Evolutionary conservation across 2,113 vertebrate genomes (phyloP).

Genomic region (Festucalex cinctus): DNA sequence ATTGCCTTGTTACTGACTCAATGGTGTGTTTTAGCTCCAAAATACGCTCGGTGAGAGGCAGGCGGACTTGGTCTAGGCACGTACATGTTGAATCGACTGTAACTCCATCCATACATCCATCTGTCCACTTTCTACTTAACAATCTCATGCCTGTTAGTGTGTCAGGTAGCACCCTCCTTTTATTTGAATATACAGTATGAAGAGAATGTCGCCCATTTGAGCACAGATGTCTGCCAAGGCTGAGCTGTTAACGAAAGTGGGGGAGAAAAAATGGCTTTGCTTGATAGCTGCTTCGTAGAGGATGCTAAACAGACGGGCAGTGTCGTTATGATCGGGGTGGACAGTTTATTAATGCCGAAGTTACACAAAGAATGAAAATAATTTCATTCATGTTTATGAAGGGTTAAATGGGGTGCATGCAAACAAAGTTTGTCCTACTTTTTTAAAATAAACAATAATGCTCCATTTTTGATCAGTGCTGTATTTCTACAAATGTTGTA

Average conservation of each 20-base stretch:
- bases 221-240: background rate
- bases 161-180: background rate
- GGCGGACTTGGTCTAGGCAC: constrained; percentile 16
- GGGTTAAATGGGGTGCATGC: too few species aligned
- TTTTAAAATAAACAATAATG: too few species aligned
- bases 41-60: constrained; percentile 60
- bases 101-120: constrained; percentile 41
- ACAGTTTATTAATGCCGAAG: background rate
- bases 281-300: background rate
- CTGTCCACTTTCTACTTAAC: constrained; percentile 18
- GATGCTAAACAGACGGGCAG: background rate
- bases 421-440: too few species aligned
- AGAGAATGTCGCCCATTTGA: background rate
- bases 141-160: constrained; percentile 5
- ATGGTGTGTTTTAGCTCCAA: constrained; percentile 69
- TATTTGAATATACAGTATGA: background rate
- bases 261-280: background rate
- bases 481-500: too few species aligned
- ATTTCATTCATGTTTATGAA: background rate
- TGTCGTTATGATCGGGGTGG: background rate
- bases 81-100: constrained; percentile 33
- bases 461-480: too few species aligned
- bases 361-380: background rate
- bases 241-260: background rate
- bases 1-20: constrained; percentile 64